These are phyloP conservation scores for Ooceraea biroi DNA, from an alignment of 1,140 invertebrate genomes.

Conservation along the genomic window DNA sequence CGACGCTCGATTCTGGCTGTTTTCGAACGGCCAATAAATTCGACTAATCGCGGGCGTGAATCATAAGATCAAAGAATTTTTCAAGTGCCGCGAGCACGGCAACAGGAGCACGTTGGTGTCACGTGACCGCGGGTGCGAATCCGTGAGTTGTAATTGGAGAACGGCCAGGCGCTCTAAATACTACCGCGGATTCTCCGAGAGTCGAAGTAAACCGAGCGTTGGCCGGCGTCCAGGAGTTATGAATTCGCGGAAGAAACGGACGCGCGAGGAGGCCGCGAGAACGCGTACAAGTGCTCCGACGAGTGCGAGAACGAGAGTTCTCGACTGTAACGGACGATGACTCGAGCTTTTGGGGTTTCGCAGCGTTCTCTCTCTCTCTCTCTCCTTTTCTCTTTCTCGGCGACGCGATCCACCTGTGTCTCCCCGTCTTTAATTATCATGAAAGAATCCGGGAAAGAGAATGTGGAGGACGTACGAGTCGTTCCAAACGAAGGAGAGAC, in stretches of 20 bases:
- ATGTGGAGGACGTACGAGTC: background rate
- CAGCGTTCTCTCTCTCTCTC: background rate
- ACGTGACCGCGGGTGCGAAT: background rate
- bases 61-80: conserved; percentile 37
- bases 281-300: conserved; percentile 49
- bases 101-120: background rate
- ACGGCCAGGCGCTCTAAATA: conserved; percentile 46
- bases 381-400: background rate
- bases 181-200: conserved; percentile 49
- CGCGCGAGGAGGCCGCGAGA: conserved; percentile 17
- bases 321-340: conserved; percentile 41
- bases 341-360: conserved; percentile 51
- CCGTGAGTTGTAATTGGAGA: conserved; percentile 54
- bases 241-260: conserved; percentile 57
- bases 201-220: conserved; percentile 46
- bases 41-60: background rate
- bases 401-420: no score
- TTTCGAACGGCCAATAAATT: background rate
- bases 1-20: background rate
- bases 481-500: background rate
- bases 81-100: background rate
- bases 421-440: background rate
- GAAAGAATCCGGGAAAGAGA: background rate
- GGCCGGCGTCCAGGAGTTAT: conserved; percentile 70
- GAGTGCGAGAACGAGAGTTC: conserved; percentile 34